Percentiles rank a stretch among this genome's conserved stretches.
Conservation (phyloP, 2,888 invertebrate species). For the Philereme transversata region DNA sequence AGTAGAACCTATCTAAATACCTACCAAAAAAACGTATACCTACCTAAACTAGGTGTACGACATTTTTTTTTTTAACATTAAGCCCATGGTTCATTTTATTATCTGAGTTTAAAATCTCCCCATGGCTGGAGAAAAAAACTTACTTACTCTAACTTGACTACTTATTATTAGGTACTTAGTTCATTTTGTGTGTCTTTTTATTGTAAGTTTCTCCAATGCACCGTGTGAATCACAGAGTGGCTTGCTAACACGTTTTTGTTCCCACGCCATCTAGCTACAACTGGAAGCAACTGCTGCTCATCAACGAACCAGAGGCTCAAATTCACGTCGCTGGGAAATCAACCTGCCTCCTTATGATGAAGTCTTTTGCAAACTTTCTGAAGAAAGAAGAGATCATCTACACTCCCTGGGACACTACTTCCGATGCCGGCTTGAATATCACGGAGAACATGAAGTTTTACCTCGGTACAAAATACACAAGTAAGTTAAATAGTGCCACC, state of each 20-base stretch:
- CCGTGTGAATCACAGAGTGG: conserved; percentile 60
- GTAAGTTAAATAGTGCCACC: conserved; percentile 80
- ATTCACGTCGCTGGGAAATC: conserved; percentile 86
- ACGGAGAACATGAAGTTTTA: conserved; percentile 86
- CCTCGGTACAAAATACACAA: conserved; percentile 87
- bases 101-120: too few relatives aligned
- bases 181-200: conserved; percentile 25
- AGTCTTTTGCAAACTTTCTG: conserved; percentile 86
- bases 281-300: conserved; percentile 88
- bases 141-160: too few relatives aligned
- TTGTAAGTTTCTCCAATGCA: conserved; percentile 31
- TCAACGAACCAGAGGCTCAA: conserved; percentile 89
- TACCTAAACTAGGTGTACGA: too few relatives aligned
- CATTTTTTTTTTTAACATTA: too few relatives aligned
- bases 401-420: conserved; percentile 86
- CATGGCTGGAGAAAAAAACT: too few relatives aligned
- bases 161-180: conserved; percentile 14
- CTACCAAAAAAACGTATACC: too few relatives aligned
- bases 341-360: conserved; percentile 90
- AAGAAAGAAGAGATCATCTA: conserved; percentile 75
- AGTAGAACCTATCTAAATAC: too few relatives aligned
- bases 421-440: conserved; percentile 79
- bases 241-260: conserved; percentile 68
- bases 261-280: conserved; percentile 84
- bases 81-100: too few relatives aligned